Conservation (phyloP, 2,888 invertebrate species). For the Mimas tiliae region DNA sequence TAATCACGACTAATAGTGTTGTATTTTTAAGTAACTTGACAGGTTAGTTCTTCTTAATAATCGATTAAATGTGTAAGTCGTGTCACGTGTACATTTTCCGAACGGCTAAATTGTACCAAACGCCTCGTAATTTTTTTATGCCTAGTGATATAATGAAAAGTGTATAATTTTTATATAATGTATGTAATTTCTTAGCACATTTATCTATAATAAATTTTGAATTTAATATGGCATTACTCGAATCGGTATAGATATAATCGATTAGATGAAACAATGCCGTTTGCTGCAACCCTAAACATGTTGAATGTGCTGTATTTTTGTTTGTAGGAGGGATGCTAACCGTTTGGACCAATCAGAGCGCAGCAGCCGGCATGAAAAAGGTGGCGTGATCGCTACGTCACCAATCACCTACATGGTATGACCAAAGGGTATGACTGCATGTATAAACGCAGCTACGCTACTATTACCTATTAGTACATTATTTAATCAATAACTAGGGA, state of each 20-base stretch:
- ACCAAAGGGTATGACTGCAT: constrained; percentile 32
- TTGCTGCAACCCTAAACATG: constrained; percentile 60
- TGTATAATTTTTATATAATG: neutral
- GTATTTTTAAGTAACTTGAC: constrained; percentile 18
- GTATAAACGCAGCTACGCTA: constrained; percentile 30
- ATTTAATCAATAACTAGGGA: constrained; percentile 43
- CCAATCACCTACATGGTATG: too few species aligned
- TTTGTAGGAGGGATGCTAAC: constrained; percentile 54
- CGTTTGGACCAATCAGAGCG: constrained; percentile 64
- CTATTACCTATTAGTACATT: neutral
- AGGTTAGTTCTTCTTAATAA: neutral
- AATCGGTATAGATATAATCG: constrained; percentile 29
- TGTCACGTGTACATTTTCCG: neutral
- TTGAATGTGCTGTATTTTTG: constrained; percentile 70
- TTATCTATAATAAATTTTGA: neutral
- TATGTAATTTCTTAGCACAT: neutral
- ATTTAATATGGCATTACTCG: constrained; percentile 29
- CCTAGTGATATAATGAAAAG: too few species aligned
- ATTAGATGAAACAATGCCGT: constrained; percentile 23
- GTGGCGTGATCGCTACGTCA: constrained; percentile 83
- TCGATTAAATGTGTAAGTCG: neutral
- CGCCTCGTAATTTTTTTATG: too few species aligned
- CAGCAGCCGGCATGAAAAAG: constrained; percentile 64
- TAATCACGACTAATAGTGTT: constrained; percentile 23
- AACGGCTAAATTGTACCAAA: too few species aligned